A percentile compares a stretch with the other conserved stretches of the same genome.
Conservation (phyloP, 1,140 invertebrate genomes). For the Apis mellifera region DNA sequence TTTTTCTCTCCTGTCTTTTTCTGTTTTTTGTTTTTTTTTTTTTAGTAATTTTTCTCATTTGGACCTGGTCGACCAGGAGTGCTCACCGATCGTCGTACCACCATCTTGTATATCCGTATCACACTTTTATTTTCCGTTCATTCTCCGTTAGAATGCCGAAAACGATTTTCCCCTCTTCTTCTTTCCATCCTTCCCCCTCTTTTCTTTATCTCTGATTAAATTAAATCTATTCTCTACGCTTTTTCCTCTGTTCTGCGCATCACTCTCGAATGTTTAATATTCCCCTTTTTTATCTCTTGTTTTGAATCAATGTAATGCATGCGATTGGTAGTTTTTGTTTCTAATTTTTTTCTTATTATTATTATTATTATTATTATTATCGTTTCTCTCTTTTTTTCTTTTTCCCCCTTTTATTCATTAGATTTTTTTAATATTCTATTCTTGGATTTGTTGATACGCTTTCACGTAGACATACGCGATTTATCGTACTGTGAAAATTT, state of each 20-base stretch:
- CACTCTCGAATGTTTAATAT: background rate
- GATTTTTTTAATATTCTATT: background rate
- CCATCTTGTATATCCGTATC: background rate
- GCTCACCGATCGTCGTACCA: slow-evolving; percentile 40
- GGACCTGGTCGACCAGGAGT: slow-evolving; percentile 35
- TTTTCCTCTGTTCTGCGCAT: slow-evolving; percentile 12
- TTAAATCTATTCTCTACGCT: slow-evolving; percentile 1
- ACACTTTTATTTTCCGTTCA: background rate
- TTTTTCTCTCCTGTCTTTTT: slow-evolving; percentile 40
- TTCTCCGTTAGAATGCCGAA: background rate
- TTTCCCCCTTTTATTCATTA: background rate
- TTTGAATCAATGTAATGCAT: slow-evolving; percentile 19
- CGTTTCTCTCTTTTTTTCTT: background rate
- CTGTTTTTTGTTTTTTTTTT: background rate
- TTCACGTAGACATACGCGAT: slow-evolving; percentile 12
- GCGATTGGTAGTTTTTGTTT: slow-evolving; percentile 14
- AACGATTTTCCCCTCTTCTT: background rate
- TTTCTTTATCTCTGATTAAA: no score
- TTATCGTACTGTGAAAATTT: slow-evolving; percentile 1
- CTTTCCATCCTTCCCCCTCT: background rate
- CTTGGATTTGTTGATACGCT: background rate
- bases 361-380: background rate
- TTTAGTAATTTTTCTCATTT: slow-evolving; percentile 17
- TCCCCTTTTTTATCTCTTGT: no score
- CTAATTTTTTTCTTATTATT: background rate